Evolutionary conservation across 2,888 invertebrate species (phyloP).

Genomic region (Meteorus cinctellus): DNA sequence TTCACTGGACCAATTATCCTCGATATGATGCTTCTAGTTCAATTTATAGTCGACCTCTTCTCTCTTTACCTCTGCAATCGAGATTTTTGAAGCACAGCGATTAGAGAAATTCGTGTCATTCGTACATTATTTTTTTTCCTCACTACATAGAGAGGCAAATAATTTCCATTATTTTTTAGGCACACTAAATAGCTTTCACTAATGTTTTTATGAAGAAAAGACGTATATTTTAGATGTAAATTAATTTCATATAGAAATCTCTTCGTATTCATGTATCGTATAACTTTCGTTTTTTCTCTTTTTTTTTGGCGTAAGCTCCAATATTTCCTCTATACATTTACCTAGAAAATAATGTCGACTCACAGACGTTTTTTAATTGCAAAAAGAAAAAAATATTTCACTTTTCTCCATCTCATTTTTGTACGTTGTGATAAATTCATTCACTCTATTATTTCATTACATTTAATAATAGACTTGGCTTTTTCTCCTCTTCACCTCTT

Average conservation of each 20-base stretch:
- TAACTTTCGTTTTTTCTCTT: neutral
- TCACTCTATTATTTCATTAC: constrained; percentile 5
- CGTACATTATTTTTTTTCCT: neutral
- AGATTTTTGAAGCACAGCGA: constrained; percentile 27
- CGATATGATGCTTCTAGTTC: constrained; percentile 31
- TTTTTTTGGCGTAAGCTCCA: constrained; percentile 30
- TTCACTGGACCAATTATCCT: constrained; percentile 18
- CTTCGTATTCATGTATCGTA: neutral
- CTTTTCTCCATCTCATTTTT: constrained; percentile 1
- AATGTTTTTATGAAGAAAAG: neutral
- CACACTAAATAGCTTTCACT: constrained; percentile 27
- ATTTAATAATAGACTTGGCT: constrained; percentile 9
- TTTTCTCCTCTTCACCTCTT: neutral
- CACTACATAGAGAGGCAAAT: neutral
- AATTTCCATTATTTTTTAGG: constrained; percentile 6
- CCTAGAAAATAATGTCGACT: constrained; percentile 25
- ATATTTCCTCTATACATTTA: constrained; percentile 4
- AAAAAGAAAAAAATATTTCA: constrained; percentile 20
- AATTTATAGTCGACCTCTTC: constrained; percentile 28
- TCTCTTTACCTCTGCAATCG: constrained; percentile 39
- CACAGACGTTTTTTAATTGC: neutral
- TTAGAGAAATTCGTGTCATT: constrained; percentile 18
- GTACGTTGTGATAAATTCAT: constrained; percentile 18
- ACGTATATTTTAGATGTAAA: neutral
- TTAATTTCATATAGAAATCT: neutral